phyloP scores from a whole-genome alignment of 2,113 vertebrate genomes.

The Clupea harengus region DNA sequence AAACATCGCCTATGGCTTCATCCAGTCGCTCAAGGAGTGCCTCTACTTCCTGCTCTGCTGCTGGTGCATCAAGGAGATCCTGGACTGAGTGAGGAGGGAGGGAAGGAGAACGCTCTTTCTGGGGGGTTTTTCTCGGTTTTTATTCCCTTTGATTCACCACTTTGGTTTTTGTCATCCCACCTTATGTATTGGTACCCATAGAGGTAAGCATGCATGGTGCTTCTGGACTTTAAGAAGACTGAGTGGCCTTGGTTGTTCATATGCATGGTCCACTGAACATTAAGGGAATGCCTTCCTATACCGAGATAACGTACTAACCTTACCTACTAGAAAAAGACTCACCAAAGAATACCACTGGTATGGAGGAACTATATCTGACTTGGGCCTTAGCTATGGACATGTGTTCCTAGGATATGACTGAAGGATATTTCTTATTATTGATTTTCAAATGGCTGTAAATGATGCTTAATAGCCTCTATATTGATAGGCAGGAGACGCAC shows the following conservation, averaged over 20 bases:
- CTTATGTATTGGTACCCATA: neutral
- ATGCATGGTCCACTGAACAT: neutral
- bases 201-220: neutral
- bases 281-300: neutral
- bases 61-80: slow-evolving; percentile 87
- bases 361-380: neutral
- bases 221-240: neutral
- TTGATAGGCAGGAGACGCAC: neutral
- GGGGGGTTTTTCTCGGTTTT: no score
- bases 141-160: neutral
- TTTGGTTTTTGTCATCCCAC: neutral
- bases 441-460: neutral
- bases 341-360: neutral
- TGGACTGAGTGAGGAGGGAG: slow-evolving; percentile 71
- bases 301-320: neutral
- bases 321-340: neutral
- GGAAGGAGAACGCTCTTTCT: neutral
- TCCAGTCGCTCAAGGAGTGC: slow-evolving; percentile 74
- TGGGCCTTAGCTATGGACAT: neutral
- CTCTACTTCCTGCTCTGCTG: slow-evolving; percentile 87
- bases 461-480: neutral
- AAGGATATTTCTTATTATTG: neutral
- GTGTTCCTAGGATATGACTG: neutral
- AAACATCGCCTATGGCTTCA: slow-evolving; percentile 65
- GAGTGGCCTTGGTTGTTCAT: neutral